These are phyloP conservation scores for Malurus elegans DNA, from an alignment of 2,113 vertebrate species.

Conservation along the genomic window DNA sequence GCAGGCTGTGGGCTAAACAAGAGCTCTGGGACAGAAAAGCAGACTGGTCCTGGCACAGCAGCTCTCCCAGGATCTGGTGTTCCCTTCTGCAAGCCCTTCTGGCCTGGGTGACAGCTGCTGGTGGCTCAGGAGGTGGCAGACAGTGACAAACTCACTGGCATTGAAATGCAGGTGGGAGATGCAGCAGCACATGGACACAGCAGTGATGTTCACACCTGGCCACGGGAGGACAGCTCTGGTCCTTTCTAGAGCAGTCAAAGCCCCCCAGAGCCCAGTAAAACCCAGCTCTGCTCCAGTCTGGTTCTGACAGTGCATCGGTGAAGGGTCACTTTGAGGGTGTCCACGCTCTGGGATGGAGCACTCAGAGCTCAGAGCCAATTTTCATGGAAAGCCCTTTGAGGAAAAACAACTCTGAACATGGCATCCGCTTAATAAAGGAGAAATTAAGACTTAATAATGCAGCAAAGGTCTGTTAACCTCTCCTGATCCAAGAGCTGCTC, in stretches of 20 bases:
- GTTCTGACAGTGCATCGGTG: background rate
- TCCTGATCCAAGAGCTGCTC: slow-evolving; percentile 62
- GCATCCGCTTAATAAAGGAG: slow-evolving; percentile 71
- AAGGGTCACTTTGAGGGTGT: slow-evolving; percentile 14
- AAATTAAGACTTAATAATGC: slow-evolving; percentile 79
- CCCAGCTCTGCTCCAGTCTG: background rate
- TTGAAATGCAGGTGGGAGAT: background rate
- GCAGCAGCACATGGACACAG: background rate
- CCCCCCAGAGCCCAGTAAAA: background rate
- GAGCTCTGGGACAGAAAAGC: background rate
- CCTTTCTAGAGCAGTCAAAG: background rate
- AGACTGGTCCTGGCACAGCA: background rate
- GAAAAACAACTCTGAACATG: slow-evolving; percentile 65
- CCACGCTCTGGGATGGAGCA: background rate
- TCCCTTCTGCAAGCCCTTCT: background rate
- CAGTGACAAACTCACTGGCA: background rate
- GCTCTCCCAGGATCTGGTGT: background rate
- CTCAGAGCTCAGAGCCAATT: slow-evolving; percentile 63
- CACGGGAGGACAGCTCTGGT: background rate
- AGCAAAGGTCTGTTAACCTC: slow-evolving; percentile 77
- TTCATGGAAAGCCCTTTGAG: slow-evolving; percentile 69
- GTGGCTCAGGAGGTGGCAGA: background rate
- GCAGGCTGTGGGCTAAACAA: background rate
- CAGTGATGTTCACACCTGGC: background rate
- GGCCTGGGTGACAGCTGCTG: background rate